Evolutionary conservation across 2,797 vertebrate species (phyloP), one percentile per base, ranked within the genome.

Genomic region (Tragelaphus eurycerus): DNA sequence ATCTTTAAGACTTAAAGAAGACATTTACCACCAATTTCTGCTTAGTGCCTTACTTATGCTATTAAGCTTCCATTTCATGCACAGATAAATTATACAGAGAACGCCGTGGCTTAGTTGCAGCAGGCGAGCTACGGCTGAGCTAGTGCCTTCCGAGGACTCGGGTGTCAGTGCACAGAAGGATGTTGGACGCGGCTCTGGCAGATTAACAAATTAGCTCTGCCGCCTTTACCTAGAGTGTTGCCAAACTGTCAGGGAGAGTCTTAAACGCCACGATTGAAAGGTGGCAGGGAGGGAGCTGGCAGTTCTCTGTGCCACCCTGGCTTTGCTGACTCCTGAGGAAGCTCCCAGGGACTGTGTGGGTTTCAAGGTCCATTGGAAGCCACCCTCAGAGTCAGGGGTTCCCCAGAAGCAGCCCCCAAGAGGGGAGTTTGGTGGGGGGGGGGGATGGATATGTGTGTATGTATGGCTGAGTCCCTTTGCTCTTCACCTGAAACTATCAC

Each of bases 171-270:
- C 93, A 94, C 90, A 95, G 95, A 98, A 96, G 96, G 90, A 74
- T 95, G 87, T 81, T 98, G 97, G 98, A 96, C 67, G 83, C 43
- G 48, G 94, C 19, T 34, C n/a, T 98, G 97, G 96, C 97, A 97
- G 97, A 98, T 98, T 60, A 98, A 98, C 97, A 97, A 98, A 98
- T 98, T 95, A 97, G 97, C 97, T 92, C 91, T 85, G 88, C 95
- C 97, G 94, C 95, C 94, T 14, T 93, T 97, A 79, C 74, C 16
- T 15, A 52, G 95, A 82, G 67, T 79, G 71, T 94, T 93, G 98
- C 97, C 95, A 96, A 86, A 79, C 94, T 96, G 95, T 95, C 96
- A 95, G 71, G 88, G 92, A 98, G 97, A 93, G 50, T 57, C 87
- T 97, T 48, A 93, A 98, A 94, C 85, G 94, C 86, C 94, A 81